Conservation (phyloP, 2,113 vertebrate species). For the Sinocyclocheilus anophthalmus region DNA sequence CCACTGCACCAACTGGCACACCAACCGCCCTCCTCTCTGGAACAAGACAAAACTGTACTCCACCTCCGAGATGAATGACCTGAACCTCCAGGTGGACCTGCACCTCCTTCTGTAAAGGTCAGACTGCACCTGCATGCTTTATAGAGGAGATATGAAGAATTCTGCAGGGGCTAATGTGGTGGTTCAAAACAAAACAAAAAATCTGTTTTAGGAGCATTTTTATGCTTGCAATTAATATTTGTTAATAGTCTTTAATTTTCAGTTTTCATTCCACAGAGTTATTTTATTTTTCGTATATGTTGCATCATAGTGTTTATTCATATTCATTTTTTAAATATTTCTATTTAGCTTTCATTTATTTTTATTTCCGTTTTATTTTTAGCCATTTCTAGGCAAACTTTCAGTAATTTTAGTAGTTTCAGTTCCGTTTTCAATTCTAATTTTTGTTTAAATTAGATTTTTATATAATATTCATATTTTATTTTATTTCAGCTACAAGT, state of each 20-base stretch:
- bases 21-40: not conserved
- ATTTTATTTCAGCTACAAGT: not conserved
- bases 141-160: not conserved
- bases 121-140: constrained; percentile 30
- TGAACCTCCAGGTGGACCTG: constrained; percentile 34
- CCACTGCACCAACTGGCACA: not conserved
- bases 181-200: not conserved
- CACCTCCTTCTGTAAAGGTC: constrained; percentile 33
- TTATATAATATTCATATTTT: not conserved
- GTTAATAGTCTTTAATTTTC: not conserved
- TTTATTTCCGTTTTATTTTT: not conserved
- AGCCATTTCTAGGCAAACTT: not conserved
- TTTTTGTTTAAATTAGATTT: not conserved
- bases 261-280: not conserved
- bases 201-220: not conserved
- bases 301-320: not conserved
- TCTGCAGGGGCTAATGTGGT: not conserved
- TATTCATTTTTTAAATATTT: not conserved
- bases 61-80: constrained; percentile 36
- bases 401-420: not conserved
- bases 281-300: no score
- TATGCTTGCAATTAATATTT: not conserved
- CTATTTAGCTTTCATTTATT: not conserved
- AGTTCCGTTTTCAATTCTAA: no score
- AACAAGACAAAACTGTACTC: not conserved